These are phyloP conservation scores for Chrysomallon squamiferum DNA, from an alignment of 1,140 invertebrate species.

Conservation along the genomic window DNA sequence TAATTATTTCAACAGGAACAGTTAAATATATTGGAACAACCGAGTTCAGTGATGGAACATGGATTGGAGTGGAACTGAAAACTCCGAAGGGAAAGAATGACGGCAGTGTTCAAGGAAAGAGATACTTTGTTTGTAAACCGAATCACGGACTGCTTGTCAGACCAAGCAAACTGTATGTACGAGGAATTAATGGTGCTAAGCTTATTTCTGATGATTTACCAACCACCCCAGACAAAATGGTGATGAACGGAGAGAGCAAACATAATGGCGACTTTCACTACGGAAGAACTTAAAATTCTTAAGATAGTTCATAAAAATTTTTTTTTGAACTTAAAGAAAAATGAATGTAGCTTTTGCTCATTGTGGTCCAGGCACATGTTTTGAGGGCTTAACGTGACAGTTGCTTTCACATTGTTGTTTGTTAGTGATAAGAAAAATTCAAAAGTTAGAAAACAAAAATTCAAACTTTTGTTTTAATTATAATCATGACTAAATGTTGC, in stretches of 20 bases:
- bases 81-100: conserved; percentile 66
- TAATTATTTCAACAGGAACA: too few species aligned
- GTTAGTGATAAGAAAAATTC: too few species aligned
- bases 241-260: not conserved
- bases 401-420: too few species aligned
- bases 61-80: conserved; percentile 67
- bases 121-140: conserved; percentile 66
- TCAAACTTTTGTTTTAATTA: too few species aligned
- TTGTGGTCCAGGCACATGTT: too few species aligned
- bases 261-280: not conserved
- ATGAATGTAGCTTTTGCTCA: too few species aligned
- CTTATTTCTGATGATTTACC: conserved; percentile 54
- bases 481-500: too few species aligned
- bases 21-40: conserved; percentile 67
- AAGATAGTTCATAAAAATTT: too few species aligned
- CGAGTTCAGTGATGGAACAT: conserved; percentile 67
- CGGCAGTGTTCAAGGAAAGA: conserved; percentile 64
- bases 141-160: conserved; percentile 66
- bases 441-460: too few species aligned
- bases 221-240: not conserved
- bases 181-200: conserved; percentile 68
- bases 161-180: conserved; percentile 66
- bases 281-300: not conserved
- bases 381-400: too few species aligned
- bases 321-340: too few species aligned